Evolutionary conservation across 2,113 vertebrate genomes (phyloP).

Genomic region (Pluvianellus socialis): DNA sequence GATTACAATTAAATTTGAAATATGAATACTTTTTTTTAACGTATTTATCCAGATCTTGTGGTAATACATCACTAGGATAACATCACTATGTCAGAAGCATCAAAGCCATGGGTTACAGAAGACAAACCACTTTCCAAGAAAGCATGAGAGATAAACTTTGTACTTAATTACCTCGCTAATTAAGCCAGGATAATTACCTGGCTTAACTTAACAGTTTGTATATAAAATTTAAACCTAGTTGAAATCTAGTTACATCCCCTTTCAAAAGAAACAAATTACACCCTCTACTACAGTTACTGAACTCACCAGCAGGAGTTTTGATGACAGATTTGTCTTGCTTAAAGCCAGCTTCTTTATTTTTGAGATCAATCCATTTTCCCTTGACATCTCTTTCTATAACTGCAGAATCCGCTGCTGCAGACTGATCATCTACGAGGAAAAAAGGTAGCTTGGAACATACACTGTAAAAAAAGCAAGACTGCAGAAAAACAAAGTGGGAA

Average conservation of each 20-base stretch:
- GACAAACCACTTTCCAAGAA: not conserved
- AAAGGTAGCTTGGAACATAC: not conserved
- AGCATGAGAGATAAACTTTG: not conserved
- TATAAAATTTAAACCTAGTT: not conserved
- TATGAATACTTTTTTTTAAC: not conserved
- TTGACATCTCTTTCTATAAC: not conserved
- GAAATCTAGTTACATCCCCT: not conserved
- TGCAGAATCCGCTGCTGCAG: not conserved
- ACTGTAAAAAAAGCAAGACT: not conserved
- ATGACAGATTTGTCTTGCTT: not conserved
- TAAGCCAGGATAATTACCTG: not conserved
- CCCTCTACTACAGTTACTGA: not conserved
- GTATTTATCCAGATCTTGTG: not conserved
- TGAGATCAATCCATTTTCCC: not conserved
- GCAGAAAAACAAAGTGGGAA: not conserved
- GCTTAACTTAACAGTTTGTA: not conserved
- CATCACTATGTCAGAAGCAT: not conserved
- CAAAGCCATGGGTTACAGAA: not conserved
- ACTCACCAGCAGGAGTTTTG: conserved; percentile 21
- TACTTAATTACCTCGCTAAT: not conserved
- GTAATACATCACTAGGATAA: not conserved
- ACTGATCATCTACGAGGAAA: not conserved
- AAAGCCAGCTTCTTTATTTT: not conserved
- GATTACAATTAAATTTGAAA: not conserved
- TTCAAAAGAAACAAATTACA: not conserved